Evolutionary conservation across 2,888 invertebrate species (phyloP), one percentile per base, ranked within the genome.

Genomic region (Lamellibrachia columna): DNA sequence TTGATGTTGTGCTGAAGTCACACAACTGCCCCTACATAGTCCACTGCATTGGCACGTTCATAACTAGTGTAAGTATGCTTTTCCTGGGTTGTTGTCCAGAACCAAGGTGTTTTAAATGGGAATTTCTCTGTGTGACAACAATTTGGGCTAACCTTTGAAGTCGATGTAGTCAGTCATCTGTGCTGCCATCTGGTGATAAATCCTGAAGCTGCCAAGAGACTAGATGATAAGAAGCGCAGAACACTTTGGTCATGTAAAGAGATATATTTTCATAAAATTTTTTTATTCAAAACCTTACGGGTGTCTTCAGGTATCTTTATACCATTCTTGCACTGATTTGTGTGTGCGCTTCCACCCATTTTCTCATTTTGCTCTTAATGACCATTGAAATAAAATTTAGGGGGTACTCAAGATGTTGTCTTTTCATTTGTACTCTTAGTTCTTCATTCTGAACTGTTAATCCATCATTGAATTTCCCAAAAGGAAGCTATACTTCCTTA

Each of bases 11-110:
- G 93, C 97, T 99, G n/a, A 98, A 99, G 94, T 99, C 99, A 52
- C 98, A 99, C 95, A 99, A 99, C 97, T 99, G 99, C 97, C 98
- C 98, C 90, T 99, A 98, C 97, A 99, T 99, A 95, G 99, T 99
- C 95, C 98, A 98, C 96, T 99, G 99, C 96, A 97, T 99, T 95
- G 99, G 99, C 90, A 99, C 99, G 97, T 99, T 99, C 97, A 99
- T 99, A 93, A 99, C 98, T 0, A 95, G 98, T 96, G 98, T 98
- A 93, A 95, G 96, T 95, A 60, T 75, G 40, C 11, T 91, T 75
- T 75, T 15, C 15, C 4, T 15, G 22, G 75, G 75, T 75, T 75
- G 75, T n/a, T 75, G n/a, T 75, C 75, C 15, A 15, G 75, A 75
- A 75, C 22, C 40, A 40, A 40, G 0, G 40, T 40, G 40, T 40